Evolutionary conservation across 2,888 invertebrate species (phyloP).

Genomic region (Platerodrilus igneus): DNA sequence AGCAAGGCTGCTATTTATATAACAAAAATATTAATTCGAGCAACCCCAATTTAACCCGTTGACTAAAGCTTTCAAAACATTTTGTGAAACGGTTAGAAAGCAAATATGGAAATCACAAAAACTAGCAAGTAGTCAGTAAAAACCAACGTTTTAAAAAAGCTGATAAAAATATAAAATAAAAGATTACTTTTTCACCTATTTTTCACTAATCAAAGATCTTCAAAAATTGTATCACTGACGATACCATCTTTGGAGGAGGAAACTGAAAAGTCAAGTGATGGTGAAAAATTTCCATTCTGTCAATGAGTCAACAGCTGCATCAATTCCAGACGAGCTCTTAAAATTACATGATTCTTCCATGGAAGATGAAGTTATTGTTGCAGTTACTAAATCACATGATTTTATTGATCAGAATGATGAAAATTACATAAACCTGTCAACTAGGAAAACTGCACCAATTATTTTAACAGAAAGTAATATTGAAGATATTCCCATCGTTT

Average conservation of each 20-base stretch:
- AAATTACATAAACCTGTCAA: background rate
- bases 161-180: too few relatives aligned
- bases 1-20: too few relatives aligned
- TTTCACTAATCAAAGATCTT: slow-evolving; percentile 3
- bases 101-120: too few relatives aligned
- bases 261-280: background rate
- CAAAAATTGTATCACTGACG: slow-evolving; percentile 1
- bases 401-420: slow-evolving; percentile 3
- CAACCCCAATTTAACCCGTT: too few relatives aligned
- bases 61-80: too few relatives aligned
- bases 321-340: too few relatives aligned
- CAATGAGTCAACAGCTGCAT: background rate
- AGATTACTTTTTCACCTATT: too few relatives aligned
- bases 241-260: background rate
- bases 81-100: too few relatives aligned
- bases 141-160: too few relatives aligned
- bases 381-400: slow-evolving; percentile 1
- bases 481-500: slow-evolving; percentile 4
- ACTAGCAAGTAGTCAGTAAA: too few relatives aligned
- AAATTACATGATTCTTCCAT: slow-evolving; percentile 2
- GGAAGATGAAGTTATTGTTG: background rate
- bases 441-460: slow-evolving; percentile 1
- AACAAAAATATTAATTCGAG: too few relatives aligned
- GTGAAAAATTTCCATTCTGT: slow-evolving; percentile 1
- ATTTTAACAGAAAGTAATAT: slow-evolving; percentile 4